Evolutionary conservation across 2,888 invertebrate genomes (phyloP).

Genomic region (Sarcophaga carnaria): DNA sequence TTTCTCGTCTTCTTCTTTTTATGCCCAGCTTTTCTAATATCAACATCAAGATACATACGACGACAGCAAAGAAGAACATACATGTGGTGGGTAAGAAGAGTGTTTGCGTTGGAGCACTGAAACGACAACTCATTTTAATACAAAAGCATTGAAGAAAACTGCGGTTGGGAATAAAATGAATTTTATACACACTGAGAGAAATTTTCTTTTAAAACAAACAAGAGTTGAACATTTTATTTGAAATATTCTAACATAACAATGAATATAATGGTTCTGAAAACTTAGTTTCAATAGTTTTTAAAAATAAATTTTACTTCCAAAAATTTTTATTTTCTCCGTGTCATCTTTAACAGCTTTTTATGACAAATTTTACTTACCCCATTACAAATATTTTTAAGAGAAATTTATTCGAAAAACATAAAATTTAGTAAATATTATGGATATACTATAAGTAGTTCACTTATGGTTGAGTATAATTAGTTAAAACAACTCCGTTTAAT

Average conservation of each 20-base stretch:
- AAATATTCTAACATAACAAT: no score
- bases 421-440: no score
- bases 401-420: no score
- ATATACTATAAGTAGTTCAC: no score
- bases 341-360: background rate
- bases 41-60: background rate
- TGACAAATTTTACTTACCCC: background rate
- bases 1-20: slow-evolving; percentile 9
- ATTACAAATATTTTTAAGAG: no score
- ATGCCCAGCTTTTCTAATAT: background rate
- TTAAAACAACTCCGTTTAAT: no score
- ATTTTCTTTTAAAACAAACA: no score
- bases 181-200: no score
- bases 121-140: slow-evolving; percentile 53
- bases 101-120: background rate
- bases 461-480: no score
- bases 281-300: no score
- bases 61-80: background rate
- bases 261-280: no score
- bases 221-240: no score
- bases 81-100: background rate
- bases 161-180: background rate
- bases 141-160: slow-evolving; percentile 49
- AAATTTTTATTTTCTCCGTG: background rate
- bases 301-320: background rate